These are phyloP conservation scores for Nephila pilipes DNA, from an alignment of 1,140 invertebrate species.

Conservation along the genomic window DNA sequence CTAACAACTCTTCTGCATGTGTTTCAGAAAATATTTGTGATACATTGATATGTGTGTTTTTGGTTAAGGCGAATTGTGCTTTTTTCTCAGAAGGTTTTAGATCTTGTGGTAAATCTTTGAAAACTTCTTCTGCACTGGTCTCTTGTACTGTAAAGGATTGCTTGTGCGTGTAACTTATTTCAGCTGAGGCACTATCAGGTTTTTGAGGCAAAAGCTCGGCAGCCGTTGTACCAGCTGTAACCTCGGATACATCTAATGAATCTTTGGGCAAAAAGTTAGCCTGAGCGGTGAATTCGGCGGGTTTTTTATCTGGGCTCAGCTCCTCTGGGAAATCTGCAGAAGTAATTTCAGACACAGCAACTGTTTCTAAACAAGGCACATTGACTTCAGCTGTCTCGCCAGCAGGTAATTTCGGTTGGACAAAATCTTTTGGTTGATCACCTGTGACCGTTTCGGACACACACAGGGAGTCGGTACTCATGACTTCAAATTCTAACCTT, in stretches of 20 bases:
- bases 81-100: conserved; percentile 68
- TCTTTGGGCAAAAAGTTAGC: conserved; percentile 71
- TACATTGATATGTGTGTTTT: conserved; percentile 58
- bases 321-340: conserved; percentile 88
- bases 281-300: conserved; percentile 56
- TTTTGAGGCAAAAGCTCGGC: conserved; percentile 50
- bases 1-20: conserved; percentile 15
- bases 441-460: conserved; percentile 72
- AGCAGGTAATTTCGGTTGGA: conserved; percentile 42
- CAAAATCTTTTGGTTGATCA: conserved; percentile 70
- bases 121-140: conserved; percentile 62
- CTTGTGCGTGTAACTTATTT: conserved; percentile 60
- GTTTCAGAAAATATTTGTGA: conserved; percentile 67
- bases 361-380: conserved; percentile 63
- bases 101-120: conserved; percentile 42
- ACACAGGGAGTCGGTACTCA: conserved; percentile 65
- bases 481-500: conserved; percentile 64
- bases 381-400: conserved; percentile 61
- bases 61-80: conserved; percentile 49
- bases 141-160: conserved; percentile 67
- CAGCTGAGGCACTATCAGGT: conserved; percentile 57
- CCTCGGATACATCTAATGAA: conserved; percentile 73
- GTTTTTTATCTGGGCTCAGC: conserved; percentile 83
- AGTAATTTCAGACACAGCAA: conserved; percentile 85
- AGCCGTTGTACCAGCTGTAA: conserved; percentile 39